A percentile compares a stretch with the other conserved stretches of the same genome.
phyloP scores from a whole-genome alignment of 2,113 vertebrate species.

The Takifugu bimaculatus region DNA sequence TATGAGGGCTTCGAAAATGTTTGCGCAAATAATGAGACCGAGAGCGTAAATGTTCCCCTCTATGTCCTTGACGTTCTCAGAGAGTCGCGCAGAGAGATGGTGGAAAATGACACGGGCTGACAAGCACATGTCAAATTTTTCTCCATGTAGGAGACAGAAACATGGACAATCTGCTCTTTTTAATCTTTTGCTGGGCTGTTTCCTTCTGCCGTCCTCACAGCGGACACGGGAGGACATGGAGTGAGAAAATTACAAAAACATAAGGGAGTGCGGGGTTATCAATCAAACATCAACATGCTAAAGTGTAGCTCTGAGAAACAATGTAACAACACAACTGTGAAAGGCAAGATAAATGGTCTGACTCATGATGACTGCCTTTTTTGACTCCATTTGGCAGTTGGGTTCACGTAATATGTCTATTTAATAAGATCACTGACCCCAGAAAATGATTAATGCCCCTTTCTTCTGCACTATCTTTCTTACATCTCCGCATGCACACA shows the following conservation, averaged over 20 bases:
- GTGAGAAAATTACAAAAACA: slow-evolving; percentile 39
- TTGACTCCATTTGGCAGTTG: slow-evolving; percentile 7
- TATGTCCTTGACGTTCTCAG: too few relatives aligned
- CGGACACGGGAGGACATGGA: slow-evolving; percentile 24
- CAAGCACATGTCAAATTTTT: too few relatives aligned
- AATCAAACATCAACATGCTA: slow-evolving; percentile 35
- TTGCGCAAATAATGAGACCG: too few relatives aligned
- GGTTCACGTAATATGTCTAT: slow-evolving; percentile 5
- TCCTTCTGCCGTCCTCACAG: slow-evolving; percentile 35
- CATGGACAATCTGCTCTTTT: slow-evolving; percentile 6
- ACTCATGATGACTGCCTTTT: neutral
- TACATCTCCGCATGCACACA: neutral
- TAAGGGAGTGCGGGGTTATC: slow-evolving; percentile 1
- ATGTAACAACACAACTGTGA: slow-evolving; percentile 1
- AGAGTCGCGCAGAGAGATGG: too few relatives aligned
- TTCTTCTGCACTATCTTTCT: too few relatives aligned
- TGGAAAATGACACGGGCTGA: too few relatives aligned
- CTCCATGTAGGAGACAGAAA: neutral
- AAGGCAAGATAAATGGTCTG: slow-evolving; percentile 18
- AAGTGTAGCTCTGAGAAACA: slow-evolving; percentile 3
- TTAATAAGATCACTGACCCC: slow-evolving; percentile 12
- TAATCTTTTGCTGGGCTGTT: slow-evolving; percentile 20
- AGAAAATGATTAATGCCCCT: slow-evolving; percentile 5
- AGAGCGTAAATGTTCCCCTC: too few relatives aligned
- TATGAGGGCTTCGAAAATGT: too few relatives aligned